These are phyloP conservation scores for Ostrea denselamellosa DNA, from an alignment of 1,140 invertebrate species.

Conservation along the genomic window DNA sequence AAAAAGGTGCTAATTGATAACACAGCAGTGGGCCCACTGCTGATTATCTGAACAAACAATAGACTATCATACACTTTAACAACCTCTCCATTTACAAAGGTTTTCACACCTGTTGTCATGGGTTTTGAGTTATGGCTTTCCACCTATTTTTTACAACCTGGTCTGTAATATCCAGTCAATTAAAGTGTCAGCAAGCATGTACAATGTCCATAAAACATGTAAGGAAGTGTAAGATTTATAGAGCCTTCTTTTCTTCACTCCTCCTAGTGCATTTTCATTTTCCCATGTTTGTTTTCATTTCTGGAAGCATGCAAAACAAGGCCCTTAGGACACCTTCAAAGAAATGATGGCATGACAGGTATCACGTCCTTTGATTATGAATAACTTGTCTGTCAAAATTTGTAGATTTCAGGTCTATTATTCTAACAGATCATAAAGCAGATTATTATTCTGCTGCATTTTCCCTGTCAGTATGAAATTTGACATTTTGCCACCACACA, in stretches of 20 bases:
- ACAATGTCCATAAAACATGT: slow-evolving; percentile 26
- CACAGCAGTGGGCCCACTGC: background rate
- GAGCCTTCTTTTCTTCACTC: background rate
- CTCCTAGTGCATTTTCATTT: background rate
- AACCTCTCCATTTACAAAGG: background rate
- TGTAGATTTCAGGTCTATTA: background rate
- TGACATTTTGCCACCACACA: background rate
- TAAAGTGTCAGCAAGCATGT: slow-evolving; percentile 35
- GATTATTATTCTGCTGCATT: background rate
- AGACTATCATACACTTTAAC: background rate
- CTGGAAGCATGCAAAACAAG: background rate
- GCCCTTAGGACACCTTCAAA: slow-evolving; percentile 14
- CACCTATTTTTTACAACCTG: background rate
- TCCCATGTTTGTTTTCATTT: slow-evolving; percentile 39
- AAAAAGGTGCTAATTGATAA: background rate
- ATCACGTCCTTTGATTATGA: slow-evolving; percentile 4
- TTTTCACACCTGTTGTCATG: slow-evolving; percentile 34
- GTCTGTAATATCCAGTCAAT: slow-evolving; percentile 16
- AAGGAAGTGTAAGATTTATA: background rate
- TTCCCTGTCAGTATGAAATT: background rate
- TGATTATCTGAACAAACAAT: background rate
- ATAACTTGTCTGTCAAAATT: slow-evolving; percentile 28
- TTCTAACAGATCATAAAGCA: background rate
- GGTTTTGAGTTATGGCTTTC: background rate
- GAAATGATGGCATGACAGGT: background rate